Evolutionary conservation across 1,140 invertebrate genomes (phyloP), one percentile per base, ranked within the genome.

Genomic region (Plodia interpunctella): DNA sequence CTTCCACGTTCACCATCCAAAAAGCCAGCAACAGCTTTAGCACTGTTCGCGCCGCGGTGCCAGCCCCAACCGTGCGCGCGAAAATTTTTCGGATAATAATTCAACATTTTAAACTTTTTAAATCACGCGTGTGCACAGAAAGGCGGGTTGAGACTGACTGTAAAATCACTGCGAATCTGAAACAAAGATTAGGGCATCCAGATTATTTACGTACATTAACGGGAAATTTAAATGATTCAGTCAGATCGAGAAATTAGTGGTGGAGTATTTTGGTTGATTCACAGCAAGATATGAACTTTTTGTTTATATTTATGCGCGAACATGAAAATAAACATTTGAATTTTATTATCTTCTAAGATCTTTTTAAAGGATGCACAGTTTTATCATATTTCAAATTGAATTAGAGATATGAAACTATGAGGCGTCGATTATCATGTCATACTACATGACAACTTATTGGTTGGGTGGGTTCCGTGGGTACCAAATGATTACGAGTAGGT

Each of bases 21-120:
- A 57, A 88, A 88, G 2, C 86, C 83, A 5, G 69, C 62, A 0
- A 86, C 81, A 17, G 83, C 83, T 2, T 69, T 57, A 0, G 83
- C 67, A 15, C 78, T 72, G n/a, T 59, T 82, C 5, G 64, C 69
- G 2, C 57, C 53, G 10, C 83, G 65, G 60, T 88, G 86, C 86
- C 86, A 88, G 17, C 86, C 86, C 80, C 81, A 88, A 2, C 86
- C 86, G 32, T 87, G 86, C 44, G 86, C 83, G 32, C 72, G 79
- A 49, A 87, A 87, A 59, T 88, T 88, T 63, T 86, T 88, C 64
- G 86, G 86, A 55, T 87, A 88, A 49, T 83, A 83, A 50, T 57
- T 79, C 10, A 82, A 76, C 53, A 75, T 59, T 53, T 53, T 25
- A n/a, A 10, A n/a, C 21, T 21, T n/a, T 53, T 25, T 53, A 15